Base-by-base conservation (phyloP, 2,797 vertebrate species). In the Myotis vivesi region DNA sequence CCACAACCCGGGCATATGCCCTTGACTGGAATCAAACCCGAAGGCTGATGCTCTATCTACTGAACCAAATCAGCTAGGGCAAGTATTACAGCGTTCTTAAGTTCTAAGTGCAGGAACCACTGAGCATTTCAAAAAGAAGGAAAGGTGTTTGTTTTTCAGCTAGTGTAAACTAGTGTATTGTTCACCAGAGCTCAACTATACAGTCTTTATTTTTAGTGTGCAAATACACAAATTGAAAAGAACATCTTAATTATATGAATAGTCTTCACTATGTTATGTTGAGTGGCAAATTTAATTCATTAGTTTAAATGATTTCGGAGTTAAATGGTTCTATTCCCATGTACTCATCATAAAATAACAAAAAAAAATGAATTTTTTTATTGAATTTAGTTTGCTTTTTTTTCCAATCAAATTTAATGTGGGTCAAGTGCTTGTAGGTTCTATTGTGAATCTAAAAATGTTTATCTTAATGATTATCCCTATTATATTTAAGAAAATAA, bases 251-350 rank as follows among this genome's bases (percentile, higher is more conserved):
- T 77, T 95, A 72, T 51, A 23, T 66, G 11, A 96, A 44, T 72
- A 88, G 16, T 76, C 53, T 91, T 87, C n/a, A 91, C 33, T 66
- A n/a, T 15, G 46, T 66, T 76, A 91, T 41, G 5, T 44, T 1
- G 0, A 87, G 30, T 84, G 33, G 44, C 79, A 92, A 73, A 66
- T 95, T 88, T 94, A 92, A 88, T 62, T 93, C 49, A 87, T 90
- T 55, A 71, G 25, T 13, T 87, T 94, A 91, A 88, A 75, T 91
- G 17, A 91, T 92, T 84, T 81, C 55, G 84, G 23, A 91, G 20
- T 81, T 87, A 89, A 95, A 83, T 89, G 17, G 62, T 85, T 95
- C 75, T 80, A n/a, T 68, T 81, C 66, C 76, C 16, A 95, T 76
- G 36, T 53, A 77, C 23, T 95, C 62, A 86, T 69, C 44, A 80